Base-by-base conservation (phyloP, 2,113 vertebrate species). In the Varanus komodoensis region DNA sequence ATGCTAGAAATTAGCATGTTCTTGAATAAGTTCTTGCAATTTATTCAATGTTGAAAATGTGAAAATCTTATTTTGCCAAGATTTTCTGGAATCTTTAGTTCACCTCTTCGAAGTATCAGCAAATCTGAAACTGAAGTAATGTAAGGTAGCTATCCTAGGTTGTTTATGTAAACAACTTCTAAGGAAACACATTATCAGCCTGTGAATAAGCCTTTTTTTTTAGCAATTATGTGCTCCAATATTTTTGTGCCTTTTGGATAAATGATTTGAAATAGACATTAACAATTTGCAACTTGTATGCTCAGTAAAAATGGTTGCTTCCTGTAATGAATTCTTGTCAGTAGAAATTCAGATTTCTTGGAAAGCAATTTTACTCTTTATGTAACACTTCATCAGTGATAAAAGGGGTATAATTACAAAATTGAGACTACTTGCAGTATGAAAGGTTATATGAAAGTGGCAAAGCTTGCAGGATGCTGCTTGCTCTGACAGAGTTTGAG, bases 211-310 rank as follows among this genome's bases (percentile, higher is more conserved):
- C 23, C 87, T 54, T 88, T 21, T 50, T 86, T n/a, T 74, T 86
- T 81, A n/a, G 77, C 81, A 80, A 54, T 88, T 80, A 69, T 81
- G 64, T 81, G 71, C 61, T 52, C 64, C 52, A 81, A 88, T 81
- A 77, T 69, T 87, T 25, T 48, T 48, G 61, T 88, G 29, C 61
- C 81, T 78, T 80, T 78, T 81, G 77, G 69, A 88, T 69, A 88
- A 88, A 57, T 48, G 34, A 87, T 87, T 79, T 87, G 57, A 87
- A 87, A 88, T 88, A 88, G 61, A 88, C 87, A 84, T 38, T 83
- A 48, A 77, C 3, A 87, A 85, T 44, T 79, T 11, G 0, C 80
- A 83, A 84, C 83, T 89, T 91, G 0, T 79, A 89, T 84, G 1
- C 57, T 25, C 61, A 86, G 34, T 54, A 89, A 77, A 44, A 34